Percentiles rank a stretch among this genome's conserved stretches.
Conservation (phyloP, 2,113 vertebrate species). For the Spilogale gracilis region DNA sequence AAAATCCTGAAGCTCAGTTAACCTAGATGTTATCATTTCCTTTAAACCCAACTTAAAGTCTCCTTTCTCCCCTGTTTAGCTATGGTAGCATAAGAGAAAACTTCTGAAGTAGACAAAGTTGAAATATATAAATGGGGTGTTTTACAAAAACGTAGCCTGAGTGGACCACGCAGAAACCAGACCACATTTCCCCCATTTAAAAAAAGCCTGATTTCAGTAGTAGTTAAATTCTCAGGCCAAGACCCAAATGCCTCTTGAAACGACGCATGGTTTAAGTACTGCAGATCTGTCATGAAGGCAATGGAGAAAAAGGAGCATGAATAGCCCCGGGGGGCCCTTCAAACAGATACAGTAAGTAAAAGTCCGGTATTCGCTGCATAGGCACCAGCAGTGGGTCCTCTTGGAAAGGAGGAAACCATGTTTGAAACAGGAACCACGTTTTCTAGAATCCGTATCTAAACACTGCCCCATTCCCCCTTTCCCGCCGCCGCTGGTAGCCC, state of each 20-base stretch:
- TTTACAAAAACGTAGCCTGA: background rate
- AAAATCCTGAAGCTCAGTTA: background rate
- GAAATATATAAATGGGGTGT: background rate
- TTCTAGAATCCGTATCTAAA: background rate
- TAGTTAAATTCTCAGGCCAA: background rate
- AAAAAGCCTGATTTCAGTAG: background rate
- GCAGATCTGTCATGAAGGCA: background rate
- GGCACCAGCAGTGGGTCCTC: background rate
- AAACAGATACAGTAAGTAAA: accelerated
- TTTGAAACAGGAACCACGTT: background rate
- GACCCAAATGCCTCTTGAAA: background rate
- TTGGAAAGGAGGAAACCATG: too few relatives aligned
- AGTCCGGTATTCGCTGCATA: background rate
- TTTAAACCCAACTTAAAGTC: background rate
- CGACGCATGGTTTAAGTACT: background rate
- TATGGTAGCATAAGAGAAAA: background rate
- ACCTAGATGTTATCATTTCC: background rate
- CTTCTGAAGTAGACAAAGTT: background rate
- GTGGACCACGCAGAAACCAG: background rate
- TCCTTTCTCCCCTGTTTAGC: background rate
- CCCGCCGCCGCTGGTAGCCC: background rate
- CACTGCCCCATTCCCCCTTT: background rate
- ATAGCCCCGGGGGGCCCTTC: background rate
- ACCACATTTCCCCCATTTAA: background rate
- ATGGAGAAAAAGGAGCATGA: background rate